These are phyloP conservation scores for Xiphias gladius DNA, from an alignment of 2,113 vertebrate genomes.

Conservation along the genomic window DNA sequence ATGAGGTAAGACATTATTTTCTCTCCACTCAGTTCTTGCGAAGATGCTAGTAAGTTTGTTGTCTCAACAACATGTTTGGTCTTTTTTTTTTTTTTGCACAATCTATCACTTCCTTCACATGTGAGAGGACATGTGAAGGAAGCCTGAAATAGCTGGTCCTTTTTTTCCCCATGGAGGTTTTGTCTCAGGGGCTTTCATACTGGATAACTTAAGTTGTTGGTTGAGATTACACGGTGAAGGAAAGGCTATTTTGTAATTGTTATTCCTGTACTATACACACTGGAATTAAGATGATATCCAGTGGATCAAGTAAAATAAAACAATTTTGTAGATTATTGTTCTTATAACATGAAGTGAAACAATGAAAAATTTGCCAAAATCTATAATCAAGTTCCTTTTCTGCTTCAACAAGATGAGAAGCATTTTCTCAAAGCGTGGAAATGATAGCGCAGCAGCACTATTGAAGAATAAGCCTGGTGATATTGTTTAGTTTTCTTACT, in stretches of 20 bases:
- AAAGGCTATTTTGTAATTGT: background rate
- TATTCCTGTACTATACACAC: background rate
- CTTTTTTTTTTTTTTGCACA: background rate
- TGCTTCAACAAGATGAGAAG: too few relatives aligned
- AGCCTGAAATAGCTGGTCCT: slow-evolving; percentile 9
- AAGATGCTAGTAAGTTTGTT: slow-evolving; percentile 1
- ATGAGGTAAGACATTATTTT: slow-evolving; percentile 89
- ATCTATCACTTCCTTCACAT: background rate
- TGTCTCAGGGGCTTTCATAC: background rate
- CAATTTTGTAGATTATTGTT: background rate
- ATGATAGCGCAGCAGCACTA: too few relatives aligned
- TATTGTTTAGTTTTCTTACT: too few relatives aligned
- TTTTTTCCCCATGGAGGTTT: background rate
- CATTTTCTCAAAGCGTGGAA: too few relatives aligned
- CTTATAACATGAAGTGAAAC: too few relatives aligned
- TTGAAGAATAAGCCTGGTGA: too few relatives aligned
- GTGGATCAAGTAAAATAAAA: slow-evolving; percentile 5
- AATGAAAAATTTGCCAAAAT: background rate
- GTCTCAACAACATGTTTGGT: background rate
- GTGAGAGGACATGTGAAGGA: background rate
- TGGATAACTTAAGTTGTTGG: too few relatives aligned
- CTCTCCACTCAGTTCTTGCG: background rate
- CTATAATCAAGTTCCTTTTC: background rate
- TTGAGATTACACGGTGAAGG: background rate
- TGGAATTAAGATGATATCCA: background rate